A percentile compares a stretch with the other conserved stretches of the same genome.
Evolutionary conservation across 2,113 vertebrate species (phyloP).

Genomic region (Falco punctatus): DNA sequence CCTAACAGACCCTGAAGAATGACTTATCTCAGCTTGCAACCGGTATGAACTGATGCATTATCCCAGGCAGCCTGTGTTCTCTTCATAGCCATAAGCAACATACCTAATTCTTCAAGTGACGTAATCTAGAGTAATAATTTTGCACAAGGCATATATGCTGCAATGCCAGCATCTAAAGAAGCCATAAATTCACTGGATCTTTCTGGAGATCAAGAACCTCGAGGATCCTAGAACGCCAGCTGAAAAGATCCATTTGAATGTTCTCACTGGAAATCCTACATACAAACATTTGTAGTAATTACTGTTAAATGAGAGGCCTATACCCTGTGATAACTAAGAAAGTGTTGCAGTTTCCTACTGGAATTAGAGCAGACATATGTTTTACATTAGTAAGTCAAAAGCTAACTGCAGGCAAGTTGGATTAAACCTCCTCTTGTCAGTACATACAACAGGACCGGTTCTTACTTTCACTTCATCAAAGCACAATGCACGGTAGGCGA

Average conservation of each 20-base stretch:
- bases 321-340: neutral
- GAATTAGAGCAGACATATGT: neutral
- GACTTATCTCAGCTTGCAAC: neutral
- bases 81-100: neutral
- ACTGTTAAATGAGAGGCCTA: neutral
- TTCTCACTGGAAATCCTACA: neutral
- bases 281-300: neutral
- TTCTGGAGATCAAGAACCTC: neutral
- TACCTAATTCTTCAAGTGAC: neutral
- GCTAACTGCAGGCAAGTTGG: neutral
- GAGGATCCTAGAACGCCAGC: neutral
- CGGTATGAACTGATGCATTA: neutral
- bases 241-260: neutral
- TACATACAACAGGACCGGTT: neutral
- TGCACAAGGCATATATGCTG: neutral
- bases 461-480: neutral
- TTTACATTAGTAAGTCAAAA: neutral
- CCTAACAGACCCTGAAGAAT: neutral
- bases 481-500: neutral
- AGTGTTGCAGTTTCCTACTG: neutral
- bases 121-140: neutral
- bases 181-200: neutral
- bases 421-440: neutral
- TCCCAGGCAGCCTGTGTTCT: neutral
- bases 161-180: neutral